These are phyloP conservation scores for Neogobius melanostomus DNA, from an alignment of 2,113 vertebrate genomes.

Conservation along the genomic window DNA sequence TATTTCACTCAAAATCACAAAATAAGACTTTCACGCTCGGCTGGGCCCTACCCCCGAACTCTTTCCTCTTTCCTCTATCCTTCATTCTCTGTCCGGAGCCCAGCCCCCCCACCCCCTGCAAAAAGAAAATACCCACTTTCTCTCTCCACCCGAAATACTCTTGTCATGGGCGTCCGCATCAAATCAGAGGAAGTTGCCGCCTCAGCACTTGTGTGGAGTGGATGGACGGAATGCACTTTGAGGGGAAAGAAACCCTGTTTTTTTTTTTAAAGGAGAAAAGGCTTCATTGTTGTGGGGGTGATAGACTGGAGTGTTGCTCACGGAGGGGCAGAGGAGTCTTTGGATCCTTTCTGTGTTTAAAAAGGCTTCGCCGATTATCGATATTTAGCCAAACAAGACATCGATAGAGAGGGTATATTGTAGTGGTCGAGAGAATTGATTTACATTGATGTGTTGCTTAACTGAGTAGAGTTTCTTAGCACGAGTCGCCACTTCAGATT, in stretches of 20 bases:
- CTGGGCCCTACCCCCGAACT: constrained; percentile 70
- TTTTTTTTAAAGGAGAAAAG: constrained; percentile 44
- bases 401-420: neutral
- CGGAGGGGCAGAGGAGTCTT: constrained; percentile 49
- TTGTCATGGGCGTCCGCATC: constrained; percentile 67
- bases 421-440: neutral
- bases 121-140: neutral
- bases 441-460: neutral
- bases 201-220: constrained; percentile 77
- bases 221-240: constrained; percentile 71
- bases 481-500: neutral
- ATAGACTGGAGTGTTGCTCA: constrained; percentile 58
- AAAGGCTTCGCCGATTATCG: constrained; percentile 17
- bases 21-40: constrained; percentile 84
- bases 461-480: neutral
- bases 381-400: neutral
- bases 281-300: constrained; percentile 53
- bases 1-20: constrained; percentile 87
- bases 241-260: constrained; percentile 40
- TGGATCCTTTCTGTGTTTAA: constrained; percentile 21
- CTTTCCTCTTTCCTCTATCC: constrained; percentile 42
- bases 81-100: constrained; percentile 48
- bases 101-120: neutral
- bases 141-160: constrained; percentile 13
- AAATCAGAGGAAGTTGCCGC: constrained; percentile 75